A percentile compares a stretch with the other conserved stretches of the same genome.
phyloP scores from a whole-genome alignment of 1,140 invertebrate genomes.

The Lepidostoma basale region DNA sequence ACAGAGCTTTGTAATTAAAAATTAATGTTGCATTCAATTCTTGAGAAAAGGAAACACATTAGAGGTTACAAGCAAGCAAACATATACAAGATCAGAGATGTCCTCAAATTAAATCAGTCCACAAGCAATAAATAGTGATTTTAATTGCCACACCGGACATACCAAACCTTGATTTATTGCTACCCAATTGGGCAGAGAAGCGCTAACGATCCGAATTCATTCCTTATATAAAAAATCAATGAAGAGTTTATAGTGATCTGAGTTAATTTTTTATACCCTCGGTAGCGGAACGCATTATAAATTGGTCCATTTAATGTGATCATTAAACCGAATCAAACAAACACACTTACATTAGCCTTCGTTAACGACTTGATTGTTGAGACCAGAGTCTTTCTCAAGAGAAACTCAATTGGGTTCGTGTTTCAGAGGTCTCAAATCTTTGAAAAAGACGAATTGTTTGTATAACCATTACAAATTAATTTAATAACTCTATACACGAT shows the following conservation, averaged over 20 bases:
- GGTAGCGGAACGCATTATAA: conserved; percentile 38
- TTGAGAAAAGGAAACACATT: too few relatives aligned
- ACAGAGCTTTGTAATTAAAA: too few relatives aligned
- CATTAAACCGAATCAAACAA: conserved; percentile 44
- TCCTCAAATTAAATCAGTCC: too few relatives aligned
- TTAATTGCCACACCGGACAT: not conserved
- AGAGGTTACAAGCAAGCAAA: too few relatives aligned
- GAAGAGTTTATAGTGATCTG: conserved; percentile 2
- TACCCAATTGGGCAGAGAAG: not conserved
- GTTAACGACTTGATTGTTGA: conserved; percentile 40
- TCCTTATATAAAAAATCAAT: conserved; percentile 30
- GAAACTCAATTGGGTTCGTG: not conserved
- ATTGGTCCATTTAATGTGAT: conserved; percentile 42
- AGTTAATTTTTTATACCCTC: conserved; percentile 20
- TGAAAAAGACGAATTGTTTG: not conserved
- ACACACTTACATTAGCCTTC: conserved; percentile 38
- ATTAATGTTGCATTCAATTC: too few relatives aligned
- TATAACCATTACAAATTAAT: too few relatives aligned
- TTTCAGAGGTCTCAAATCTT: not conserved
- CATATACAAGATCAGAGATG: too few relatives aligned
- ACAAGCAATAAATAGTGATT: not conserved
- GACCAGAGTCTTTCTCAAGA: too few relatives aligned
- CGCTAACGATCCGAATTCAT: conserved; percentile 8
- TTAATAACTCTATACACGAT: too few relatives aligned
- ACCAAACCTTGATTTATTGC: not conserved